Base-by-base conservation (phyloP, 2,888 invertebrate species). In the Drosophila nigricruria region DNA sequence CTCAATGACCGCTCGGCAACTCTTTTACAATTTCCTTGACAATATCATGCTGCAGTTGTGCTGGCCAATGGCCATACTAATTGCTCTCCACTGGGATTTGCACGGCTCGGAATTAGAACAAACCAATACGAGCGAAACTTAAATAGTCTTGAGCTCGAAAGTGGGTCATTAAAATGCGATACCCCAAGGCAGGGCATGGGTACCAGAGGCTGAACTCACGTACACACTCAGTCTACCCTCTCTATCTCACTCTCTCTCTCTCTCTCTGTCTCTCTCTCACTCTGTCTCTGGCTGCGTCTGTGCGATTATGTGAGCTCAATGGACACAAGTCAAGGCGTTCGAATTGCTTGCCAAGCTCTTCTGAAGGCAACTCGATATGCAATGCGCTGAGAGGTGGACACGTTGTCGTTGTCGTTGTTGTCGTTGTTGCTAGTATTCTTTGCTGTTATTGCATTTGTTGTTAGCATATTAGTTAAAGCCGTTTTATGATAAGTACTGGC, bases 131-230 rank as follows among this genome's bases (percentile, higher is more conserved):
- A 73, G 68, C 69, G 70, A 52, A 77, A 88, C 71, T 85, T 90
- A 91, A 90, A 89, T 70, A 88, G 86, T 88, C 78, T 88, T 91
- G 80, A 82, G 90, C 79, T 69, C 64, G 67, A 88, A 91, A 90
- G 86, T 91, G 90, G 92, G 92, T 91, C 92, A 91, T 91, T 90
- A 89, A 90, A 91, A 91, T 86, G 76, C 69, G 86, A 87, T 87
- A 85, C 86, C 73, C 68, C 67, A 45, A 66, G 52, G 63, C 59
- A 42, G 42, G 42, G 45, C 40, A 58, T 43, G 59, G 12, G 53
- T 4, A 30, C 40, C 18, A 36, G 36, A 52, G 23, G 53, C 34
- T 52, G 50, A 52, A 20, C 49, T 49, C 45, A 47, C 45, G 49
- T 49, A 50, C 16, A 34, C 8, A 9, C 20, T 20, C 20, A 49